Conservation (phyloP, 92 coral and sea anemone genomes). For the Paramuricea clavata region DNA sequence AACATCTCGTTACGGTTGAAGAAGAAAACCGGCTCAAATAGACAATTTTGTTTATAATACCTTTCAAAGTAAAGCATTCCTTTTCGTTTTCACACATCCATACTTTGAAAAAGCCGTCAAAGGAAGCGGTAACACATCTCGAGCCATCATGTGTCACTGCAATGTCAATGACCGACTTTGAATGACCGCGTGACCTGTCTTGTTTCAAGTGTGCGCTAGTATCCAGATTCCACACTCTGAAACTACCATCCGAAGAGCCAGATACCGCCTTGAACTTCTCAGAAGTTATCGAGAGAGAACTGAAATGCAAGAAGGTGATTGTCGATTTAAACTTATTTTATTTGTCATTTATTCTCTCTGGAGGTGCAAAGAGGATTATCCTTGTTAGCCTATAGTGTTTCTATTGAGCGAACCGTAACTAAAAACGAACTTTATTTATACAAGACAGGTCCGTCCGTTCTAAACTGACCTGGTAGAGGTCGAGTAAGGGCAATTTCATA, state of each 20-base stretch:
- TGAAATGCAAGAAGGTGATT: conserved; percentile 36
- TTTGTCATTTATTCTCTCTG: no score
- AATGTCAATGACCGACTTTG: conserved; percentile 51
- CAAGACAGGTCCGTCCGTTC: no score
- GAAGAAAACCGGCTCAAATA: no score
- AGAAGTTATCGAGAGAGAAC: conserved; percentile 47
- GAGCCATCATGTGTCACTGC: conserved; percentile 46
- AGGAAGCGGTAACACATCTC: conserved; percentile 59
- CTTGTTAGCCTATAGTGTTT: no score
- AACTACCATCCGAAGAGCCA: conserved; percentile 69
- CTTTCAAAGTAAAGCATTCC: conserved; percentile 43
- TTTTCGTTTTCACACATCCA: conserved; percentile 52
- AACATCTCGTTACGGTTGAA: no score
- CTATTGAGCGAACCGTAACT: no score
- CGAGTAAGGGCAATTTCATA: no score
- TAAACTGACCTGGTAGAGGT: no score
- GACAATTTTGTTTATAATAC: no score
- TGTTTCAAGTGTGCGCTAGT: conserved; percentile 25
- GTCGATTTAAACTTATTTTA: no score
- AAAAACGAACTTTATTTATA: no score
- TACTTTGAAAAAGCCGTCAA: conserved; percentile 59
- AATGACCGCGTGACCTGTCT: conserved; percentile 51
- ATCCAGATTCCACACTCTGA: conserved; percentile 62
- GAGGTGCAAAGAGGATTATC: no score
- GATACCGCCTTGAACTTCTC: conserved; percentile 57